A percentile compares a stretch with the other conserved stretches of the same genome.
Evolutionary conservation across 2,113 vertebrate species (phyloP).

Genomic region (Oryzias celebensis): DNA sequence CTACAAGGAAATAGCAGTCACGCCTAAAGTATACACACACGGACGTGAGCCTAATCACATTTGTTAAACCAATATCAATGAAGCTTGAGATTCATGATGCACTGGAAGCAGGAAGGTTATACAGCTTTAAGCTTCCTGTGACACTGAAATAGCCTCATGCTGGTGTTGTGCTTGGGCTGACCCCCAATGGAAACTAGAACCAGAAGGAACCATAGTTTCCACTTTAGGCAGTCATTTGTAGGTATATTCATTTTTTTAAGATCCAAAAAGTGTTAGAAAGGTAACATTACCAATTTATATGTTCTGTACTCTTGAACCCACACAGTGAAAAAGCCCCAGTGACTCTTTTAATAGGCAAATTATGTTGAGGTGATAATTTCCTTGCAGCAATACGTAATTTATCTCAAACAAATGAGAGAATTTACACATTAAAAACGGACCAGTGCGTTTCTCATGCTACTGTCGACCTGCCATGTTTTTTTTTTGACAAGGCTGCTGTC

Average conservation of each 20-base stretch:
- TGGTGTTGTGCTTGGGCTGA: constrained; percentile 47
- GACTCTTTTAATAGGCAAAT: too few species aligned
- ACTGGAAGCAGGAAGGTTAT: constrained; percentile 54
- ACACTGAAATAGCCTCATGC: constrained; percentile 38
- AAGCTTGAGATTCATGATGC: constrained; percentile 30
- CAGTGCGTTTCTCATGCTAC: constrained; percentile 25
- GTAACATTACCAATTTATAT: too few species aligned
- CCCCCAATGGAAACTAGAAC: constrained; percentile 52
- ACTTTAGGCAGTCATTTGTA: constrained; percentile 12
- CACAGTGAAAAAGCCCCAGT: too few species aligned
- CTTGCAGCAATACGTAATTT: too few species aligned
- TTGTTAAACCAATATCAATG: constrained; percentile 60
- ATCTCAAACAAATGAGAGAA: too few species aligned
- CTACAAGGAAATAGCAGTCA: constrained; percentile 52
- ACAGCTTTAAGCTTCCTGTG: constrained; percentile 58
- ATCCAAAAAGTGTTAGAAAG: too few species aligned
- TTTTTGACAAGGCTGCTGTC: constrained; percentile 38
- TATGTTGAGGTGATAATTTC: too few species aligned
- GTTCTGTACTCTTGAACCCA: too few species aligned
- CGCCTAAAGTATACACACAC: constrained; percentile 51
- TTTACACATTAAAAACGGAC: too few species aligned
- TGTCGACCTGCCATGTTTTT: constrained; percentile 54
- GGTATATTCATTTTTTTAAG: too few species aligned
- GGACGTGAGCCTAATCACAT: constrained; percentile 51
- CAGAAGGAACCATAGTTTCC: constrained; percentile 63